Evolutionary conservation across 2,797 vertebrate species (phyloP), one percentile per base, ranked within the genome.

Genomic region (Carapus acus): DNA sequence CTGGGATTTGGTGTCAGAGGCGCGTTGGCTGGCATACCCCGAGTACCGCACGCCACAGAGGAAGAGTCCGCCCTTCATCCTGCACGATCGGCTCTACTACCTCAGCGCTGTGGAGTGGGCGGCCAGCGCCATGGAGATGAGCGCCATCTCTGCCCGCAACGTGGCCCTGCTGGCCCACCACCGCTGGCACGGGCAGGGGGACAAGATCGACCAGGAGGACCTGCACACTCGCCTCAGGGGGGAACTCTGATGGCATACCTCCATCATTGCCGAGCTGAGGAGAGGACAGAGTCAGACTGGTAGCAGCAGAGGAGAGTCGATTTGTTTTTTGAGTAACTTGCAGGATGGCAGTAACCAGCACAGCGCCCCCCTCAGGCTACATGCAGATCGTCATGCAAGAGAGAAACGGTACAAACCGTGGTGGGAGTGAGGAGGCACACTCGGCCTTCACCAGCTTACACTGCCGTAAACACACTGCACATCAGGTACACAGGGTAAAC

Each of bases 111-210:
- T 96, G 1, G 96, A 98, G 82, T 89, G 86, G 69, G 90, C 85
- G 0, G 94, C 94, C 0, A 94, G 94, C 0, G 88, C 92, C 67
- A 90, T 97, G 91, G 96, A 98, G 78, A 92, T 96, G 90, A 92
- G 91, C 0, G 88, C 90, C 44, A 85, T 96, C 9, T 83, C 93
- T 0, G 94, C 90, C 49, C 87, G 92, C 48, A 98, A 98, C 1
- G 56, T 85, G 0, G 94, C 88, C 0, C 86, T 97, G 43, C 87
- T 98, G 1, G 91, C 93, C 1, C 89, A 91, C 56, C 92, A 96
- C 70, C 92, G 73, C 48, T 98, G 95, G 95, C 83, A 93, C 1
- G 54, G 64, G 2, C 79, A 87, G 60, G 3, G 3, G 0, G 18
- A 50, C 18, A 90, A 70, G 81, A 66, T 96, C 0, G 89, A 98